Conservation (phyloP, 2,797 vertebrate species). For the Nannoperca obscura region DNA sequence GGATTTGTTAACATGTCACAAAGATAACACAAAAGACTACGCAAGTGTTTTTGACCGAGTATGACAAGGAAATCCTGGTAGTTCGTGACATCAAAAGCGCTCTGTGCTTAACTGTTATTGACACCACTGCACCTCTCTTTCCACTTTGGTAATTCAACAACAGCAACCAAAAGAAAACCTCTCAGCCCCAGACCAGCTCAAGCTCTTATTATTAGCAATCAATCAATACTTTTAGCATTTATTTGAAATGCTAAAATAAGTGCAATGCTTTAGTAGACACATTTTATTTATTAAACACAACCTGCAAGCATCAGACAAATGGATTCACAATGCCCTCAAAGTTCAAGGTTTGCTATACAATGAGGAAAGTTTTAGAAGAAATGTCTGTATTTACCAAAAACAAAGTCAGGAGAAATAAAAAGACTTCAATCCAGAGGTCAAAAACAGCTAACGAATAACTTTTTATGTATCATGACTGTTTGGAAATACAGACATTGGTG, state of each 20-base stretch:
- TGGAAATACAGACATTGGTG: no score
- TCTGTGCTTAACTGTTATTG: neutral
- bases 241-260: neutral
- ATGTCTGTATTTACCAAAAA: no score
- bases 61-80: neutral
- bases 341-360: no score
- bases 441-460: no score
- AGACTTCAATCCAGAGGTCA: no score
- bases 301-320: no score
- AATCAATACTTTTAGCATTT: neutral
- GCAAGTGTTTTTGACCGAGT: neutral
- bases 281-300: neutral
- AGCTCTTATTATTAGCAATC: neutral
- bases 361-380: no score
- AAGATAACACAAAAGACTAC: neutral
- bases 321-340: no score
- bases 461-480: no score
- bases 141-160: neutral
- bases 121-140: neutral
- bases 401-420: no score
- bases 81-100: neutral
- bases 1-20: neutral
- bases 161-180: no score
- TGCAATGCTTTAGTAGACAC: neutral
- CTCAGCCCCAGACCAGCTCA: neutral